Base-by-base conservation (phyloP, 2,113 vertebrate genomes). In the Neopipo cinnamomea region DNA sequence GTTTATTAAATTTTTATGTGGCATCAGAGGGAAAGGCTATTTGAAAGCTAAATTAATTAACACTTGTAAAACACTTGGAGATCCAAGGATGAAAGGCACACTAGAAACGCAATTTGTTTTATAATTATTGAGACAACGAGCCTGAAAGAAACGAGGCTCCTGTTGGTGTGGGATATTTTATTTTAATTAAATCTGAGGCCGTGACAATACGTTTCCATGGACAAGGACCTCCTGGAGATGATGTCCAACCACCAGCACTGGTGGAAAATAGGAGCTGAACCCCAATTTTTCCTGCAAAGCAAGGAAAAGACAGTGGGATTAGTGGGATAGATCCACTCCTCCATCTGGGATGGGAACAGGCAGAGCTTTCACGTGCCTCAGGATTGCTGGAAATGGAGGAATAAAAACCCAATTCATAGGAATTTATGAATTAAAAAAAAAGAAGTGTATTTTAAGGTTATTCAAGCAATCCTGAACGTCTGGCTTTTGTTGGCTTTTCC, bases 1-100 rank as follows among this genome's bases (percentile, higher is more conserved):
- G 65, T 77, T 95, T 71, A 74, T 95, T 77, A 42, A 35, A 33
- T 63, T 62, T 70, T 88, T 28, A 66, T 86, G 73, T 3, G 19
- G 37, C 89, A 80, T 88, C 53, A 52, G 81, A 83, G 75, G 86
- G 50, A 58, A 65, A 86, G 56, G 46, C 53, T 65, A 28, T 89
- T 80, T 50, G 88, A 82, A 82, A 83, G 67, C 76, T n/a, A 42
- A 96, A 95, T 96, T 96, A 97, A 97, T 97, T 96, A 97, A 94
- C 0, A 19, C 92, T 79, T 91, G 91, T 89, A 92, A 96, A 93
- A 35, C 88, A 91, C 87, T 86, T 50, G n/a, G 96, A 96, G 95
- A 71, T 82, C 72, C 62, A 7, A 63, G 86, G 94, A 95, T 91
- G 96, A 95, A 97, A 97, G 87, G 70, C 5, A 12, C 76, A 58